Evolutionary conservation across 1,140 invertebrate genomes (phyloP).

Genomic region (Panagrolaimus sp.): DNA sequence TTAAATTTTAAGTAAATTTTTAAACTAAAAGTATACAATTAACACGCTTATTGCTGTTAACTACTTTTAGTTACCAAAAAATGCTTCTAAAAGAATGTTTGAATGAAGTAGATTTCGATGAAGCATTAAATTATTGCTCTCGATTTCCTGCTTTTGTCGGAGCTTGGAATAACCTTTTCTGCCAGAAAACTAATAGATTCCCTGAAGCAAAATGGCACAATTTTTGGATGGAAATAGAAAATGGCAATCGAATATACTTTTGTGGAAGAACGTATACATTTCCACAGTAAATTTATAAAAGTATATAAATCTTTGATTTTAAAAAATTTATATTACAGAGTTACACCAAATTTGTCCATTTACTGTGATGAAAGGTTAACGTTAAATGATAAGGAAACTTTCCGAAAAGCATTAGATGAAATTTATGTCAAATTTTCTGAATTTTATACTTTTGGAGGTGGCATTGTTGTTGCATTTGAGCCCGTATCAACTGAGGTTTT

Average conservation of each 20-base stretch:
- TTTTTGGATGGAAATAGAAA: not conserved
- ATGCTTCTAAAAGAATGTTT: no score
- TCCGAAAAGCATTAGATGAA: not conserved
- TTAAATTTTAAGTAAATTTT: no score
- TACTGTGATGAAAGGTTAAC: not conserved
- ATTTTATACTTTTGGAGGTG: not conserved
- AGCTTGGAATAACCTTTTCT: not conserved
- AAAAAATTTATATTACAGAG: not conserved
- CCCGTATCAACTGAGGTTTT: not conserved
- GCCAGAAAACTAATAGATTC: not conserved
- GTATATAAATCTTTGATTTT: not conserved
- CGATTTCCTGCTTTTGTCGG: not conserved
- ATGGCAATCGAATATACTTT: not conserved
- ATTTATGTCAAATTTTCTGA: not conserved
- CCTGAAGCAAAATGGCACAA: conserved; percentile 6
- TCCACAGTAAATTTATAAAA: not conserved
- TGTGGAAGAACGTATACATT: conserved; percentile 1
- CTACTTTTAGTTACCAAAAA: no score
- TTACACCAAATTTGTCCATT: not conserved
- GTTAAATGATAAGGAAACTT: not conserved
- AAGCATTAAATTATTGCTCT: not conserved
- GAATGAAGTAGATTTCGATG: not conserved
- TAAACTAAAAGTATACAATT: no score
- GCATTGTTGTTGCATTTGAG: not conserved
- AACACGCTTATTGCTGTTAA: no score